Conservation (phyloP, 2,113 vertebrate species). For the Hypocryptadius cinnamomeus region DNA sequence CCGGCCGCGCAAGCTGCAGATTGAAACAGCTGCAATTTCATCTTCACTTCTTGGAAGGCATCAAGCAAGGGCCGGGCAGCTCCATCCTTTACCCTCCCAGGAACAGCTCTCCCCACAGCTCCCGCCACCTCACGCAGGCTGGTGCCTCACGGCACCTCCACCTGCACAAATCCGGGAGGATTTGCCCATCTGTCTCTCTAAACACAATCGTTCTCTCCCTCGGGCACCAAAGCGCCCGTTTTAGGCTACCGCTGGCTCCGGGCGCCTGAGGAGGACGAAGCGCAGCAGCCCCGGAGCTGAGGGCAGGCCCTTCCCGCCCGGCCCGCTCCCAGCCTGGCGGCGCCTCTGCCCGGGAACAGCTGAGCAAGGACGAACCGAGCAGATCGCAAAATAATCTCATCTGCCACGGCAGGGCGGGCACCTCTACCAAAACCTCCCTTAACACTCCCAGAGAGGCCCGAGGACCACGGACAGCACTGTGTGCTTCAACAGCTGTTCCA, state of each 20-base stretch:
- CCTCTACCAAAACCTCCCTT: neutral
- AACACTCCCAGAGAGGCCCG: neutral
- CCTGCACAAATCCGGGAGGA: accelerated
- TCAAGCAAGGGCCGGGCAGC: accelerated
- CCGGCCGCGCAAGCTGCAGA: neutral
- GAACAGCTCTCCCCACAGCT: neutral
- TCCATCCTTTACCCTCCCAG: neutral
- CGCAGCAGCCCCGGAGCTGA: accelerated
- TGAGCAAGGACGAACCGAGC: neutral
- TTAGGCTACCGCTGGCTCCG: accelerated
- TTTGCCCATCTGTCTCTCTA: neutral
- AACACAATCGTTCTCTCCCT: neutral
- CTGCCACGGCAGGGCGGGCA: accelerated
- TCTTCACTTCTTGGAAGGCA: neutral
- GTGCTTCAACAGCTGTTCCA: neutral
- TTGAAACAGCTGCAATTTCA: accelerated
- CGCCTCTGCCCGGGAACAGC: no score
- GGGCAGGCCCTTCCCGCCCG: neutral
- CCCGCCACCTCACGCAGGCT: neutral
- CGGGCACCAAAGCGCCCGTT: accelerated
- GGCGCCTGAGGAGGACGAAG: neutral
- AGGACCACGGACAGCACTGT: neutral
- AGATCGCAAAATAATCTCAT: neutral
- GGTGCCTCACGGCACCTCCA: accelerated
- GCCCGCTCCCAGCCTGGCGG: no score